Percentiles rank a stretch among this genome's conserved stretches.
phyloP scores from a whole-genome alignment of 2,113 vertebrate genomes.

The Noturus placidus region DNA sequence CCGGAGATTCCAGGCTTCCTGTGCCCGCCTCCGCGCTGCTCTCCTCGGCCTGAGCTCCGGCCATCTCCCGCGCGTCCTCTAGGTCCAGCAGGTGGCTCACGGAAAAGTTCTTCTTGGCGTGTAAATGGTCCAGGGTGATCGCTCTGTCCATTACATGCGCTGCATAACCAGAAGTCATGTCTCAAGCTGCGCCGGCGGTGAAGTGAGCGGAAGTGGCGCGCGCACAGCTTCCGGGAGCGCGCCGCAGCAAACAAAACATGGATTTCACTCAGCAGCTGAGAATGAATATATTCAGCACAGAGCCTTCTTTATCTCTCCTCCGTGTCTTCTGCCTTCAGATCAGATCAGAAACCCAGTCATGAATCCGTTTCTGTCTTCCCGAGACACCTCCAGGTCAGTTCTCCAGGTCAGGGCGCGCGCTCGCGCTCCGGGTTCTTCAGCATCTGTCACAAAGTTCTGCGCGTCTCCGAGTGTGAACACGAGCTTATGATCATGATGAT shows the following conservation, averaged over 20 bases:
- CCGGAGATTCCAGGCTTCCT: slow-evolving; percentile 83
- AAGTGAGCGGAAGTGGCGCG: slow-evolving; percentile 5
- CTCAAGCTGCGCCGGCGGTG: slow-evolving; percentile 45
- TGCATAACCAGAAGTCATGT: slow-evolving; percentile 83
- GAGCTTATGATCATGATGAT: neutral
- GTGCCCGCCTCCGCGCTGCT: slow-evolving; percentile 77
- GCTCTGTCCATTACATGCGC: slow-evolving; percentile 82
- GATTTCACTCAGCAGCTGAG: neutral
- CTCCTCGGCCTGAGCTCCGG: slow-evolving; percentile 79
- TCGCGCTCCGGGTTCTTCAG: neutral
- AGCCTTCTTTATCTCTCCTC: neutral
- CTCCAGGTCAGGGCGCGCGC: neutral
- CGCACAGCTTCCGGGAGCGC: neutral
- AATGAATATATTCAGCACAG: neutral
- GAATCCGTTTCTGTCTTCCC: neutral
- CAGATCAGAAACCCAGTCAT: slow-evolving; percentile 5
- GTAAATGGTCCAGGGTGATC: slow-evolving; percentile 80
- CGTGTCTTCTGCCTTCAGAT: neutral
- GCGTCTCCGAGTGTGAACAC: neutral
- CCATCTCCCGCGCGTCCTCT: slow-evolving; percentile 85
- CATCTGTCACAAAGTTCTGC: neutral
- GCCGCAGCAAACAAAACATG: neutral
- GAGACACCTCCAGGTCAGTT: neutral
- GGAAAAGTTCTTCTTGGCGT: slow-evolving; percentile 89
- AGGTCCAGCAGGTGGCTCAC: slow-evolving; percentile 89